Evolutionary conservation across 1,140 invertebrate species (phyloP), one percentile per base, ranked within the genome.

Genomic region (Trissolcus basalis): DNA sequence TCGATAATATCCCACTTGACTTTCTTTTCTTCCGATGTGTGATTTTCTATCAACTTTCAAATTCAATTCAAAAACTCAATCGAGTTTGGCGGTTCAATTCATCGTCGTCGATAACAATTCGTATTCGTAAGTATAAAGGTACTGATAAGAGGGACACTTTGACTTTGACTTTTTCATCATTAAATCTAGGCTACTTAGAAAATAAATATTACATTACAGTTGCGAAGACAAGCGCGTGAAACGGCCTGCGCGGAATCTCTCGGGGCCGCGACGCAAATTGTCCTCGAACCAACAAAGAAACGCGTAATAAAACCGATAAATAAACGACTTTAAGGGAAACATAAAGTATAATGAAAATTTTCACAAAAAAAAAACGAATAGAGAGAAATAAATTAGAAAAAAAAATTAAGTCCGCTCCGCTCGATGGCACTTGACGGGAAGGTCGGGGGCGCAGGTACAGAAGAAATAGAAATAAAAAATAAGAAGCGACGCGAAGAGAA

Each of bases 141-240:
- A 58, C 48, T 63, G 63, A 63, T 35, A 72, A 59, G 27, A 72
- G 58, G 74, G 74, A 67, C 49, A 68, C 43, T 72, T 77, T 61
- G 39, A 27, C 19, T 27, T 27, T 27, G 19, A 6, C 6, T 27
- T 39, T 4, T 4, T 39, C 12, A 67, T 72, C 61, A 64, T 71
- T 77, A 69, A 67, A 45, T 53, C 74, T 77, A 72, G 19, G 45
- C 74, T 77, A 77, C 74, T 77, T 77, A 72, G 58, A 70, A 77
- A 77, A 71, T 77, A 68, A 77, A 77, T 71, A 72, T 68, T 72
- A 72, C 63, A 54, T 70, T 76, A 76, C 61, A 68, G 51, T 77
- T 65, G 19, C 19, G 67, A 53, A 70, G 67, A 60, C 73, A 70
- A 77, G 47, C 33, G 74, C 61, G 47, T 68, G 51, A 3, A 33